Evolutionary conservation across 2,113 vertebrate genomes (phyloP), one percentile per base, ranked within the genome.

Genomic region (Atrichornis clamosus): DNA sequence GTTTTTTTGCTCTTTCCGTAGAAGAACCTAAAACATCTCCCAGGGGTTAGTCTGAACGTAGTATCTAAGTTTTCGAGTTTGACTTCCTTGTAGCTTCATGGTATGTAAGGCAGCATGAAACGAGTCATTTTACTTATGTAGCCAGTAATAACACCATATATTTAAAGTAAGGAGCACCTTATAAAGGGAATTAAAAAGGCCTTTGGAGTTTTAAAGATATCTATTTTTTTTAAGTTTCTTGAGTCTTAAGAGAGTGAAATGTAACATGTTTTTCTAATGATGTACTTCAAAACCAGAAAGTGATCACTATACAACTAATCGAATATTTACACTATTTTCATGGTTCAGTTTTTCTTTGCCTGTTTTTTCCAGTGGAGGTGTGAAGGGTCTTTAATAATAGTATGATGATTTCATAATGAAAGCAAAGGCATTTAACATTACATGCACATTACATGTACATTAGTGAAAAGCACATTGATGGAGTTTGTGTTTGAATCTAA

Each of bases 281-380:
- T 20, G 3, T 22, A 18, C 6, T 68, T 60, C 23, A 27, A 67
- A 59, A 21, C 2, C 9, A n/a, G 26, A 72, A 68, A 22, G 12
- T 47, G 23, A 42, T 41, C 9, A 27, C 2, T 47, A 22, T 20
- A 18, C 3, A 60, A 39, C 4, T 59, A 60, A 68, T 44, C 3
- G 42, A 80, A 68, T n/a, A 68, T 53, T 26, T 59, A 39, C 15
- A 70, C 8, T 22, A 35, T 2, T 2, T n/a, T 74, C 62, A 23
- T 32, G 5, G 3, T 1, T 15, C 35, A 20, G 6, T 7, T 41
- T 50, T 7, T 0, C 3, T 37, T 76, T 13, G 3, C 37, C 50
- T 17, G 5, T 46, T 30, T 32, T 19, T 42, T 73, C 58, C 65
- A 5, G 7, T 17, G 8, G 21, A 23, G 5, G 37, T 67, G 3